A percentile compares a stretch with the other conserved stretches of the same genome.
Conservation (phyloP, 2,888 invertebrate genomes). For the Brachycybe producta region DNA sequence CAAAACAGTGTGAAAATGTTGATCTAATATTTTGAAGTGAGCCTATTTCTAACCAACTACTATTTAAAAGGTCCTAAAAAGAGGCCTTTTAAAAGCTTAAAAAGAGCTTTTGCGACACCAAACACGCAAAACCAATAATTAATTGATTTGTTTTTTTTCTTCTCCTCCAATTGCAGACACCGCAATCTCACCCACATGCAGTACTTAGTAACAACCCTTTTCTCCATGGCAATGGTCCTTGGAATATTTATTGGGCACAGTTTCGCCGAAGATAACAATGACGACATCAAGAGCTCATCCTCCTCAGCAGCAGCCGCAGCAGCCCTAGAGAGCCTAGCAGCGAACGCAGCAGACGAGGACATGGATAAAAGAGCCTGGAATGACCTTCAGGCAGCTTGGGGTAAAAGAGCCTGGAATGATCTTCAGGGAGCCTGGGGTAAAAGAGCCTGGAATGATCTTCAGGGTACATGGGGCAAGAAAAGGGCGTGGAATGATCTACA, state of each 20-base stretch:
- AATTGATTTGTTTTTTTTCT: too few species aligned
- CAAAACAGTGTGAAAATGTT: too few species aligned
- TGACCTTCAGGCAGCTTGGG: slow-evolving; percentile 16
- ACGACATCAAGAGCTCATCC: slow-evolving; percentile 1
- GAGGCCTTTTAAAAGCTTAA: too few species aligned
- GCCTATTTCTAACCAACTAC: too few species aligned
- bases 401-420: slow-evolving; percentile 25
- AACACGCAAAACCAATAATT: too few species aligned
- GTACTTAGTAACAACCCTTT: not conserved
- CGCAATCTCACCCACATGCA: too few species aligned
- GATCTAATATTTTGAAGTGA: too few species aligned
- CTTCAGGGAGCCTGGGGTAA: slow-evolving; percentile 39
- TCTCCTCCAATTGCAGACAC: too few species aligned
- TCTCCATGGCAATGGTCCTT: slow-evolving; percentile 2
- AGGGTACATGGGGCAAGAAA: slow-evolving; percentile 64
- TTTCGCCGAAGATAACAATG: slow-evolving; percentile 1
- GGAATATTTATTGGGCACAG: too few species aligned
- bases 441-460: slow-evolving; percentile 51
- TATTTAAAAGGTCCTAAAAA: too few species aligned
- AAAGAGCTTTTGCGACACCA: too few species aligned
- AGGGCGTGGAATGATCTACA: slow-evolving; percentile 34
- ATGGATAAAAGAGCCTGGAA: slow-evolving; percentile 10
- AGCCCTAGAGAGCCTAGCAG: slow-evolving; percentile 3
- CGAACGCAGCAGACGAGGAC: not conserved
- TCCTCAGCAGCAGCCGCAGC: not conserved